Conservation (phyloP, 2,113 vertebrate species). For the Saguinus imperator region DNA sequence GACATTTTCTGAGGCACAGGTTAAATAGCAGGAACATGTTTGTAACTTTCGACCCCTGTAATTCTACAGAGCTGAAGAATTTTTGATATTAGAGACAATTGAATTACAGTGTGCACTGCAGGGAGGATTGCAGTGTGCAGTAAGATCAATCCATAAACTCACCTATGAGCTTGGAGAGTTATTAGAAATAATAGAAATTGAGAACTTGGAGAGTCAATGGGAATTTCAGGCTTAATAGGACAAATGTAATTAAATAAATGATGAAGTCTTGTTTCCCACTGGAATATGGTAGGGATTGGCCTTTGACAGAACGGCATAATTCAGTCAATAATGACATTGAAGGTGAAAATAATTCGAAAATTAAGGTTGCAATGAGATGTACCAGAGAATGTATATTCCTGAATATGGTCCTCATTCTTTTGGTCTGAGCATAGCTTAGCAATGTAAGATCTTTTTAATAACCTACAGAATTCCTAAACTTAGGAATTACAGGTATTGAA, state of each 20-base stretch:
- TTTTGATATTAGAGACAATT: conserved; percentile 56
- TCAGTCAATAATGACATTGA: conserved; percentile 61
- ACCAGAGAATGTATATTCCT: background rate
- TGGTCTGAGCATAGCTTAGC: background rate
- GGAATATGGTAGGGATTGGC: conserved; percentile 42
- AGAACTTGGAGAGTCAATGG: conserved; percentile 56
- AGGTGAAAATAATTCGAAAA: conserved; percentile 40
- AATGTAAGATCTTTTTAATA: conserved; percentile 19
- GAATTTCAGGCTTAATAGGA: conserved; percentile 56
- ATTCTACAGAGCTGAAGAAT: background rate
- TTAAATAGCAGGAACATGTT: background rate
- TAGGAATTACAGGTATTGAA: conserved; percentile 26
- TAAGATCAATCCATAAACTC: conserved; percentile 25
- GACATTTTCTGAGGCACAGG: background rate
- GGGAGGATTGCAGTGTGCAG: background rate
- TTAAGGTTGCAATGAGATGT: background rate
- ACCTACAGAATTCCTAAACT: conserved; percentile 37
- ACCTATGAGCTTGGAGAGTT: background rate
- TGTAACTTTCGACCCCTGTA: conserved; percentile 41
- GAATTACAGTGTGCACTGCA: background rate
- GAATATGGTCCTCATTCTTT: background rate
- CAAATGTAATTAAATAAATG: conserved; percentile 71
- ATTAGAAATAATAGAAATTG: background rate
- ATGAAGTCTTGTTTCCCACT: conserved; percentile 66
- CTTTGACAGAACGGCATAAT: conserved; percentile 67